Evolutionary conservation across 1,140 invertebrate genomes (phyloP).

Genomic region (Colletes gigas): DNA sequence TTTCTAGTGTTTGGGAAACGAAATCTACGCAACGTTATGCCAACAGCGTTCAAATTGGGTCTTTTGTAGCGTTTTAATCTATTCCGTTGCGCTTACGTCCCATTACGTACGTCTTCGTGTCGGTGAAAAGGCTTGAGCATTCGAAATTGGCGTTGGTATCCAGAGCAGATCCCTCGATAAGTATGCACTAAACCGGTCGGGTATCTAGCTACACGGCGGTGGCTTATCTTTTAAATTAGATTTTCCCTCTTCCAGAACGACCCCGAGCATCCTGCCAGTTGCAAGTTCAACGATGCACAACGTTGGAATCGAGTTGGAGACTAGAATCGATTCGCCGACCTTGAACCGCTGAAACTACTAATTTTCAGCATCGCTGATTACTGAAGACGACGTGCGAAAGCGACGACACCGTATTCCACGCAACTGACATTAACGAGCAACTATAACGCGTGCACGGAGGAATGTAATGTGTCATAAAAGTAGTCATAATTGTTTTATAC

Average conservation of each 20-base stretch:
- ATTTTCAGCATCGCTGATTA: conserved; percentile 26
- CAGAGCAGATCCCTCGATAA: conserved; percentile 48
- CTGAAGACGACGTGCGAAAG: background rate
- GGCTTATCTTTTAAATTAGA: conserved; percentile 69
- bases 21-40: background rate
- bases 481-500: background rate
- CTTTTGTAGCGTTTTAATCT: background rate
- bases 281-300: conserved; percentile 14
- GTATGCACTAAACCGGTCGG: conserved; percentile 49
- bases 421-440: background rate
- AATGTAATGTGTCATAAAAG: background rate
- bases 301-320: conserved; percentile 26
- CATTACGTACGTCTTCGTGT: conserved; percentile 39
- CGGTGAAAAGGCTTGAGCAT: conserved; percentile 34
- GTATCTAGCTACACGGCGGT: conserved; percentile 24
- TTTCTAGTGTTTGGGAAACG: background rate
- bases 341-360: conserved; percentile 29
- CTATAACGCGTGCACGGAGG: background rate
- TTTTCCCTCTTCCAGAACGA: conserved; percentile 43
- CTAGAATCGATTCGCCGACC: conserved; percentile 55
- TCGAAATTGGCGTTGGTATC: conserved; percentile 44
- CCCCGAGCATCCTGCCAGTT: conserved; percentile 11
- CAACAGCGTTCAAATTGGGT: background rate
- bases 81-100: conserved; percentile 13
- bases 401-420: background rate